phyloP scores from a whole-genome alignment of 2,797 vertebrate genomes.

The Sciurus vulgaris region DNA sequence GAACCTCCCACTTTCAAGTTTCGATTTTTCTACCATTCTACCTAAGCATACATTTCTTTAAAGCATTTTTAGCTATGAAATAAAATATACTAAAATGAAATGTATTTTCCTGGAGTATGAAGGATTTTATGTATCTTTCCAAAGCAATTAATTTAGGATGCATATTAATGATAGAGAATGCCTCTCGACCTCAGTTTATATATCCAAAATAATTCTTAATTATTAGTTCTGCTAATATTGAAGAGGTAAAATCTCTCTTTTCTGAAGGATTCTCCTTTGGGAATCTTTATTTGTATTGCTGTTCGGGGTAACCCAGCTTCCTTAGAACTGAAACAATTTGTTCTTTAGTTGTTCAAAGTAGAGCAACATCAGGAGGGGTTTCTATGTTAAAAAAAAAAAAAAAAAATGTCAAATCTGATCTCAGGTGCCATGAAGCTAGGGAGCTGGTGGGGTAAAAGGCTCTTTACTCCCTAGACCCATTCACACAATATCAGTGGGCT shows the following conservation, averaged over 20 bases:
- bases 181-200: neutral
- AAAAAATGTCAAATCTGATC: neutral
- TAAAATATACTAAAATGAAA: slow-evolving; percentile 35
- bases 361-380: neutral
- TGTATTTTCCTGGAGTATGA: neutral
- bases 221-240: neutral
- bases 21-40: slow-evolving; percentile 3
- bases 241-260: neutral
- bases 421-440: neutral
- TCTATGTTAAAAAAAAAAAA: neutral
- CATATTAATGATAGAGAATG: neutral
- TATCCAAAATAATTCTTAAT: neutral
- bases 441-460: neutral
- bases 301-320: neutral
- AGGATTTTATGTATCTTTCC: neutral
- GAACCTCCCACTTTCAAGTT: neutral
- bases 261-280: neutral
- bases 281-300: neutral
- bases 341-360: neutral
- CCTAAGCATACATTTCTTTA: neutral
- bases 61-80: neutral
- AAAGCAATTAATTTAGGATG: neutral
- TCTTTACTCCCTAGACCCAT: neutral
- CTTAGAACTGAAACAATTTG: neutral
- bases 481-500: neutral